Base-by-base conservation (phyloP, 2,888 invertebrate species). In the Morpho helenor region DNA sequence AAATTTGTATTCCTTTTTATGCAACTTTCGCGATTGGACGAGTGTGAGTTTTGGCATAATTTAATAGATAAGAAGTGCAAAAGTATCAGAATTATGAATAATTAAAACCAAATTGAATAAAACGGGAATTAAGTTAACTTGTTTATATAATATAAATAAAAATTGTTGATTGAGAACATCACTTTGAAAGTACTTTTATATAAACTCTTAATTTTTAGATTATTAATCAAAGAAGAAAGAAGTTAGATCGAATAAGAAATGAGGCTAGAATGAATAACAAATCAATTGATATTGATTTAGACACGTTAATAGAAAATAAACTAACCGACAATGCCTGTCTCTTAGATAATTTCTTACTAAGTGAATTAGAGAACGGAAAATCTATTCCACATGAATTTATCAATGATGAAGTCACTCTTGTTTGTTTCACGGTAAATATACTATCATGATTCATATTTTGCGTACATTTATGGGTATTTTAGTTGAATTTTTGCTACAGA, bases 401-500 rank as follows among this genome's bases (percentile, higher is more conserved):
- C 44, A 70, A 68, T 49, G 74, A 75, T 48, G 75, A 76, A 66
- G 65, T 75, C 23, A 74, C 67, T 44, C 67, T 76, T 8, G 52
- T 74, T 7, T 66, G 70, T 48, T 76, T 68, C 53, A 74, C 76
- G 22, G 76, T 76, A 67, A 70, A 42, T 51, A 49, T 53, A 31
- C 5, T 5, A 2, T 31, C 3, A 31, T 31, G 31, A 31, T 31
- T 31, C 31, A 31, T 31, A 31, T 31, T 2, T 3, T 3, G 5
- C 31, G 31, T 31, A 31, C 3, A 5, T 31, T 31, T 31, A 2
- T 31, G 5, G 5, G 31, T 31, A 2, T 31, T 31, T 5, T 31
- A 31, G 31, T 0, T 31, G 31, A 31, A 2, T 31, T 31, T 5
- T 31, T 31, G 4, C 23, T 23, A 23, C 4, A 23, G 23, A 3